These are phyloP conservation scores for Sebastes fasciatus DNA, from an alignment of 2,113 vertebrate species.

Conservation along the genomic window DNA sequence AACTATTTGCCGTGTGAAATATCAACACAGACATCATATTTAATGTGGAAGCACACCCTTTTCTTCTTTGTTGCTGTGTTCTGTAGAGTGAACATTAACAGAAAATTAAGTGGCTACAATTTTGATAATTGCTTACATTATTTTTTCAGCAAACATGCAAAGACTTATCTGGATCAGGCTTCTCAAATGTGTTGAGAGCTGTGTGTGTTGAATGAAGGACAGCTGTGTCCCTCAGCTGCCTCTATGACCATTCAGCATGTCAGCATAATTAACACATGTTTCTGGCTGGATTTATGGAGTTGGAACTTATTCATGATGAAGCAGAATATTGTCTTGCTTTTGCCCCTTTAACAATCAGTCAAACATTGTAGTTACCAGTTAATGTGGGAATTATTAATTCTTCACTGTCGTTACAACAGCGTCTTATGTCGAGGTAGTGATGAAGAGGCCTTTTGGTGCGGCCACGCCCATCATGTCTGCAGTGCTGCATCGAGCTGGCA, in stretches of 20 bases:
- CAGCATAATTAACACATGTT: neutral
- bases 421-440: constrained; percentile 10
- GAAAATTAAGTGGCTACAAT: too few species aligned
- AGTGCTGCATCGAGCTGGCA: constrained; percentile 74
- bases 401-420: neutral
- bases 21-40: neutral
- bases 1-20: neutral
- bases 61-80: neutral
- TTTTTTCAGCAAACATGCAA: neutral
- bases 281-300: neutral
- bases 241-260: neutral
- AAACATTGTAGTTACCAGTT: neutral
- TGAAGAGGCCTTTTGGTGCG: neutral
- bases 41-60: neutral
- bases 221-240: neutral
- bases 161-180: neutral
- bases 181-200: neutral
- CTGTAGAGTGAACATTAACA: neutral
- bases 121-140: neutral
- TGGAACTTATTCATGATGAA: neutral
- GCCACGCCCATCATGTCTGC: constrained; percentile 71
- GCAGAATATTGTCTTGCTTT: neutral
- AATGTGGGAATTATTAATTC: neutral
- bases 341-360: neutral
- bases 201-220: neutral